phyloP scores from a whole-genome alignment of 2,113 vertebrate genomes.

The Holacanthus passer region DNA sequence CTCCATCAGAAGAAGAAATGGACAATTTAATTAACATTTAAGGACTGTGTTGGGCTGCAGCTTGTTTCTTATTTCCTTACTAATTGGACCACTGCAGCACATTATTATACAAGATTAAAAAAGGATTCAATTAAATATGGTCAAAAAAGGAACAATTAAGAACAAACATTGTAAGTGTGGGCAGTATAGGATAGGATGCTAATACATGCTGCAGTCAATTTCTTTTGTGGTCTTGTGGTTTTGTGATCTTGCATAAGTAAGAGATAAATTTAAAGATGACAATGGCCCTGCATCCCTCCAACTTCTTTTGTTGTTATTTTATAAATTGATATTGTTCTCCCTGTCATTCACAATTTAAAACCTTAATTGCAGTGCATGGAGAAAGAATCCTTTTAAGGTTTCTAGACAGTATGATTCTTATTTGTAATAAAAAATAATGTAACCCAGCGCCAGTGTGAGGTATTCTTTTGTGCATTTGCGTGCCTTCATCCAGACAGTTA shows the following conservation, averaged over 20 bases:
- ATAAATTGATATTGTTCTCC: not conserved
- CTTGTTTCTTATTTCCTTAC: slow-evolving; percentile 35
- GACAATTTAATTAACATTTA: slow-evolving; percentile 53
- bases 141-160: not conserved
- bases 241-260: too few species aligned
- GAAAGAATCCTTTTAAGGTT: not conserved
- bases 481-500: too few species aligned
- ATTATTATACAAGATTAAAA: not conserved
- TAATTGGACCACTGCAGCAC: slow-evolving; percentile 22
- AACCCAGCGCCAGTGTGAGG: too few species aligned
- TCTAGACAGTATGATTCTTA: not conserved
- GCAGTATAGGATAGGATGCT: not conserved
- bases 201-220: too few species aligned
- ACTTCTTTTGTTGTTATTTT: too few species aligned
- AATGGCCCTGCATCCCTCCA: too few species aligned
- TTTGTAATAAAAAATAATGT: too few species aligned
- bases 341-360: not conserved
- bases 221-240: too few species aligned
- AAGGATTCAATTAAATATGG: not conserved
- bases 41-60: not conserved
- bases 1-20: slow-evolving; percentile 58
- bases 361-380: not conserved
- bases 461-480: too few species aligned
- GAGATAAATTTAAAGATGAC: too few species aligned
- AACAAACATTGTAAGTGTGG: not conserved